Evolutionary conservation across 2,113 vertebrate genomes (phyloP).

Genomic region (Pteronura brasiliensis): DNA sequence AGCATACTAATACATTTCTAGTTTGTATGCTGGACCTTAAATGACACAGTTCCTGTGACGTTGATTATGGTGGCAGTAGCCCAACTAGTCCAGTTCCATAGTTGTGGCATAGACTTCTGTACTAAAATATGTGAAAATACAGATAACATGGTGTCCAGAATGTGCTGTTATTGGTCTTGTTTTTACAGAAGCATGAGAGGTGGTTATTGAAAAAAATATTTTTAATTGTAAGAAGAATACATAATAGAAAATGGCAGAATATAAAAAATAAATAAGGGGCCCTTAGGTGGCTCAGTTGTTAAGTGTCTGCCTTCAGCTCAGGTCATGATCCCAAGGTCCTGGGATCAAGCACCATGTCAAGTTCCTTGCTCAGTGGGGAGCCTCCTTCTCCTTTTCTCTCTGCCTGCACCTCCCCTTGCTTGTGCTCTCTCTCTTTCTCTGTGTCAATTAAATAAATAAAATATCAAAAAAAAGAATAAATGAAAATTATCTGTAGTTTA

Average conservation of each 20-base stretch:
- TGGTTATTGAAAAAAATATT: neutral
- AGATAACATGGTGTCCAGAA: neutral
- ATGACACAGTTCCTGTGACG: neutral
- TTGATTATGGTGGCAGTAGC: neutral
- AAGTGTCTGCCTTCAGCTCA: too few species aligned
- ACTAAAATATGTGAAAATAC: neutral
- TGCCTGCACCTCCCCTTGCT: too few species aligned
- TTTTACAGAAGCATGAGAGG: neutral
- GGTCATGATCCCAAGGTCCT: too few species aligned
- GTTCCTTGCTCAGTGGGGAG: too few species aligned
- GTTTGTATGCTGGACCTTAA: neutral
- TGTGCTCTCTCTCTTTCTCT: too few species aligned
- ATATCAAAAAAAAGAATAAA: neutral
- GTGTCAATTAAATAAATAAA: too few species aligned
- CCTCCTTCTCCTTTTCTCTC: too few species aligned
- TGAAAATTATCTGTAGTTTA: neutral
- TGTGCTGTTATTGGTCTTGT: neutral
- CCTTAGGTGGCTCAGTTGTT: too few species aligned
- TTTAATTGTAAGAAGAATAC: neutral
- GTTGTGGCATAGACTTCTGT: neutral
- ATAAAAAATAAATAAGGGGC: neutral
- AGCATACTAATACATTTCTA: neutral
- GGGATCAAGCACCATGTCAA: too few species aligned
- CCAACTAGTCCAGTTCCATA: neutral
- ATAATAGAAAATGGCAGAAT: neutral